Evolutionary conservation across 2,113 vertebrate species (phyloP), one percentile per base, ranked within the genome.

Genomic region (Silurus glanis): DNA sequence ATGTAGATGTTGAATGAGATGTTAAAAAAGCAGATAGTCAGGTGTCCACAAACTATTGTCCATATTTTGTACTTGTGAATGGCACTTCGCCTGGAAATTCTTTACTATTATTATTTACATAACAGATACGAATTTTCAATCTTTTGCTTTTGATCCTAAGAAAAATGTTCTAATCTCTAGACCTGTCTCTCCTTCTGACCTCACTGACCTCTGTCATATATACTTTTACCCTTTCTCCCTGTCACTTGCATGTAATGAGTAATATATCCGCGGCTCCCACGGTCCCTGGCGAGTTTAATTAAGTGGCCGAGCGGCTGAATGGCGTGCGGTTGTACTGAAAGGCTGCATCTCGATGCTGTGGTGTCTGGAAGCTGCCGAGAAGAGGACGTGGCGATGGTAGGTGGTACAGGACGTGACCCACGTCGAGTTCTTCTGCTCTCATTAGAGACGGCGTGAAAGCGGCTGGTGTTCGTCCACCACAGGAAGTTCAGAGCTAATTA

Each of bases 271-370:
- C 89, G 80, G 2, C 28, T 87, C 88, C 83, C 85, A 72, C 59
- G 90, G 79, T 59, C 83, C 66, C 78, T 66, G 13, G 28, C 45
- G 78, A 72, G 83, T 49, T 89, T 92, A 92, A 93, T 92, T 90
- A 92, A 92, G 90, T 89, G 85, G 61, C 64, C 49, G 88, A 88
- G 85, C 89, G 88, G 89, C 81, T 66, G 89, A 84, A 90, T 88
- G 87, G 87, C 90, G 83, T 21, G 80, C 92, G 90, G 93, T 16
- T 91, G 93, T 53, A 19, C 61, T 86, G 88, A 89, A 85, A 79
- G 83, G 12, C 66, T 51, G 59, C 61, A 49, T 79, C n/a, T 53
- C 47, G 12, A 51, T 9, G 23, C 23, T 53, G 74, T 76, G 49
- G 49, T 58, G 76, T 79, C n/a, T 79, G 49, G 28, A 82, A 72